Base-by-base conservation (phyloP, 2,888 invertebrate genomes). In the Esperia sulphurella region DNA sequence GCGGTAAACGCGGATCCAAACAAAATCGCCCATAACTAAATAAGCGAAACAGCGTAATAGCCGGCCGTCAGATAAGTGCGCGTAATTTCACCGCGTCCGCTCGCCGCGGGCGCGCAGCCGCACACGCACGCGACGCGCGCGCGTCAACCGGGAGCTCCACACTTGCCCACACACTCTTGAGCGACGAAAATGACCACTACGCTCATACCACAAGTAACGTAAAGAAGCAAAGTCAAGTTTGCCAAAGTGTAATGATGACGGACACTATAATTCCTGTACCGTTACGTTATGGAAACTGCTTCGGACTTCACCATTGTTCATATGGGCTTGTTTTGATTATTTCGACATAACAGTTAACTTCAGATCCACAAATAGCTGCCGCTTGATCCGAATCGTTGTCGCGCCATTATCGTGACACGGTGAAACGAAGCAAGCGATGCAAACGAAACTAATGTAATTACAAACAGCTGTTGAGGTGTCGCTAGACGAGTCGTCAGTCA, bases 81-180 rank as follows among this genome's bases (percentile, higher is more conserved):
- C 72, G 72, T 87, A 88, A 88, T 88, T 86, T 79, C 70, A 65
- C 76, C 69, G 76, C 80, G 80, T 81, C 83, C 82, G 79, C 68
- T 65, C 56, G 79, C 83, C 76, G 64, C 71, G 59, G 80, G 87
- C 82, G 78, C 14, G 41, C 43, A 14, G 45, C 73, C 21, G 61
- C 85, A 85, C 81, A 86, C 88, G 86, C 80, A 80, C 82, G 75
- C 79, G 72, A 55, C 51, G 56, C 58, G 60, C 69, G n/a, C 58
- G 73, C 78, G 75, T 76, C 78, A 69, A 62, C 63, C 78, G 75
- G 79, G 68, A 79, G 75, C 74, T 50, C 60, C 57, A 59, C 60
- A 59, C 61, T 67, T 61, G 54, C 55, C 55, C 53, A 59, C 49
- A 49, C 55, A 48, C 45, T 46, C 38, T 49, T 49, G 14, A 51